A percentile compares a stretch with the other conserved stretches of the same genome.
These are phyloP conservation scores for Cantharis rustica DNA, from an alignment of 2,888 invertebrate genomes.

Conservation along the genomic window DNA sequence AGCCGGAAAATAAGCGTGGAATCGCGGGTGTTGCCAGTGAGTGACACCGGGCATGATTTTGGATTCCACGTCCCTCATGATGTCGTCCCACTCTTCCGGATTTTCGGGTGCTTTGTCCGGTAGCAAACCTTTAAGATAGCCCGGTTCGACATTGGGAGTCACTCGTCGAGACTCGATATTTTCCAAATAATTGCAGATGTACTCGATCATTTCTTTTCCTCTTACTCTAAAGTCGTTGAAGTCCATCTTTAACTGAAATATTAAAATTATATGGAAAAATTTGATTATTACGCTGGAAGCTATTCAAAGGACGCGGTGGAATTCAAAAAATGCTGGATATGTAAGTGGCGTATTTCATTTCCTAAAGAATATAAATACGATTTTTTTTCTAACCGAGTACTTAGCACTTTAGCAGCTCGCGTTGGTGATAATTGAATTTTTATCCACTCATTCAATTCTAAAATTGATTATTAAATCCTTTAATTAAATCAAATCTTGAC, in stretches of 20 bases:
- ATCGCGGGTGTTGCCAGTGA: constrained; percentile 98
- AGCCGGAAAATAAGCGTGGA: constrained; percentile 98
- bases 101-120: constrained; percentile 81
- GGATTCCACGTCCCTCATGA: constrained; percentile 86
- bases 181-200: constrained; percentile 88
- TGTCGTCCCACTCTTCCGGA: constrained; percentile 83
- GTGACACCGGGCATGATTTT: constrained; percentile 95
- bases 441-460: constrained; percentile 19
- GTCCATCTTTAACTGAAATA: constrained; percentile 67
- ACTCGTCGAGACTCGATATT: constrained; percentile 80
- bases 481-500: neutral
- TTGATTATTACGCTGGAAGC: neutral
- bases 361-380: neutral
- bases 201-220: constrained; percentile 94
- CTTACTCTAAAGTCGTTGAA: constrained; percentile 82
- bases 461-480: constrained; percentile 4
- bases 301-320: neutral
- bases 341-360: neutral
- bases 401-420: neutral
- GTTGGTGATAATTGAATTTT: constrained; percentile 26
- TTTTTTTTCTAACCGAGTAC: neutral
- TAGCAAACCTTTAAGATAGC: constrained; percentile 79
- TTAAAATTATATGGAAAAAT: neutral
- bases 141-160: constrained; percentile 88
- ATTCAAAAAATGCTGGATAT: neutral